Evolutionary conservation across 2,797 vertebrate genomes (phyloP).

Genomic region (Muscicapa striata): DNA sequence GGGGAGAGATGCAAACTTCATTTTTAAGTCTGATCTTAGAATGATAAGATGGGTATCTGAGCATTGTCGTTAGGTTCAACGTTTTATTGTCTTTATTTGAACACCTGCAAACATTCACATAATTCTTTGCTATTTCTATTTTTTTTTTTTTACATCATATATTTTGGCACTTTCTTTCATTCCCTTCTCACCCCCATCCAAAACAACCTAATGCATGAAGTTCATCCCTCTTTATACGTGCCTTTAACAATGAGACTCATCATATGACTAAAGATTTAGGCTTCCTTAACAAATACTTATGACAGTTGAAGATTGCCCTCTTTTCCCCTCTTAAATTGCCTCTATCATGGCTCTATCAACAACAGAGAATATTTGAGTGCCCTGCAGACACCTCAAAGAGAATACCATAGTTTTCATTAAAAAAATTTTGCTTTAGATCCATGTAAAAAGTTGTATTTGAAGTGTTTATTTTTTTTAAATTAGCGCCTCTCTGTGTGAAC

Average conservation of each 20-base stretch:
- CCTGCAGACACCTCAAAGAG: neutral
- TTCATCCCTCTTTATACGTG: neutral
- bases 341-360: neutral
- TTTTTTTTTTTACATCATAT: neutral
- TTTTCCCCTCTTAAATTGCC: neutral
- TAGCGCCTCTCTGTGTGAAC: neutral
- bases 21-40: neutral
- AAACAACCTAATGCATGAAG: neutral
- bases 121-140: neutral
- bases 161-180: neutral
- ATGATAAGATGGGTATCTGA: neutral
- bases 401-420: neutral
- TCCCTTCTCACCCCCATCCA: rapidly evolving
- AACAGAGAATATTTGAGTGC: neutral
- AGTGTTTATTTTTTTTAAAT: neutral
- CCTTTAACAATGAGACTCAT: neutral
- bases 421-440: neutral
- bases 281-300: neutral
- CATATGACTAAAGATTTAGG: neutral
- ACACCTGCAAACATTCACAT: neutral
- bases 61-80: neutral
- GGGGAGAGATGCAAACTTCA: neutral
- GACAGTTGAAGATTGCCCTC: neutral
- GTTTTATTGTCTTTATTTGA: neutral
- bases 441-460: neutral